These are phyloP conservation scores for Ptiloglossa arizonensis DNA, from an alignment of 1,140 invertebrate species.

Conservation along the genomic window DNA sequence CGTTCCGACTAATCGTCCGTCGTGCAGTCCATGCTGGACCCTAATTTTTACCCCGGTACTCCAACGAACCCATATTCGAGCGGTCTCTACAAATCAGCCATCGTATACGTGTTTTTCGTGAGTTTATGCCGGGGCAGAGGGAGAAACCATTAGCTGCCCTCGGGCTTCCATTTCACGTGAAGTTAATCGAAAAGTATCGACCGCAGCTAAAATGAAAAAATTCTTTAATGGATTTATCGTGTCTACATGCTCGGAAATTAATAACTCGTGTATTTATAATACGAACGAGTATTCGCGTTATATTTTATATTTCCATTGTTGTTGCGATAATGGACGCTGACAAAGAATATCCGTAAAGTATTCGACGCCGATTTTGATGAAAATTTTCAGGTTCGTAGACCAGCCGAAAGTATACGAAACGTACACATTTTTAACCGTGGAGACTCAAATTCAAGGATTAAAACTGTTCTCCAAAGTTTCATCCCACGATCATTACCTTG, in stretches of 20 bases:
- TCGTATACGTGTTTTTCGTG: conserved; percentile 40
- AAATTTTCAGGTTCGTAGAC: too few species aligned
- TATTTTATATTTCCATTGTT: conserved; percentile 10
- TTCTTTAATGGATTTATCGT: conserved; percentile 42
- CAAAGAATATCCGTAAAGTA: too few species aligned
- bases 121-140: conserved; percentile 31
- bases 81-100: conserved; percentile 44
- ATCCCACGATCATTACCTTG: too few species aligned
- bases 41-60: conserved; percentile 16
- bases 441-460: too few species aligned
- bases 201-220: conserved; percentile 38
- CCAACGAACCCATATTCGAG: conserved; percentile 29
- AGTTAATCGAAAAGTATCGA: conserved; percentile 64
- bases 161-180: conserved; percentile 47
- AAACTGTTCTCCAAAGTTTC: too few species aligned
- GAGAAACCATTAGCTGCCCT: conserved; percentile 59
- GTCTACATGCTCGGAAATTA: conserved; percentile 37
- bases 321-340: neutral
- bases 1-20: conserved; percentile 58
- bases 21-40: conserved; percentile 21
- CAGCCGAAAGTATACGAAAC: too few species aligned
- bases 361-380: too few species aligned
- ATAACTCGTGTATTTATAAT: conserved; percentile 16
- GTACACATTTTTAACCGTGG: too few species aligned
- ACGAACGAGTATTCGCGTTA: neutral